Base-by-base conservation (phyloP, 2,888 invertebrate species). In the Microdon myrmicae region DNA sequence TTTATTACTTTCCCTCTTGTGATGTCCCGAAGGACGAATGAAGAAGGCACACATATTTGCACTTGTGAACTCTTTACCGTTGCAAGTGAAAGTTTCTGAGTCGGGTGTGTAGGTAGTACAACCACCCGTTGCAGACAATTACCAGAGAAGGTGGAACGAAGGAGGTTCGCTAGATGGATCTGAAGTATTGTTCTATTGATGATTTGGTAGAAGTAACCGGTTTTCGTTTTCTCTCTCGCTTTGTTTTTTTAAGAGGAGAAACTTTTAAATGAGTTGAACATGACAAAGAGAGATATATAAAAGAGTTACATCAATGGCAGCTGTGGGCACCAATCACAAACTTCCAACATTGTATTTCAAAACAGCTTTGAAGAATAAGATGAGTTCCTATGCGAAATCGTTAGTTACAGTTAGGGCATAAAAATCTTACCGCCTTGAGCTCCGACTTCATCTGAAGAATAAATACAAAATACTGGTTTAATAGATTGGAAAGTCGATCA, bases 1-100 rank as follows among this genome's bases (percentile, higher is more conserved):
- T 64, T 58, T 64, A 64, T 64, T 64, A 64, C 64, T 64, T 64
- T 56, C 61, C 26, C 28, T 41, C 29, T 35, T 29, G 23, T 10
- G 28, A 16, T 53, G 26, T 17, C 19, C 32, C 38, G 31, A 7
- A 7, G 17, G 8, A 47, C 26, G 41, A 31, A 43, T 34, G 34
- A 43, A 8, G n/a, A 2, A n/a, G 17, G 25, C 19, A 23, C 37
- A 41, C 38, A 49, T 34, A 47, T 45, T 26, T 41, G 43, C 16
- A 34, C 25, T 45, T 41, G 9, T 31, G 32, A 53, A 64, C 37
- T 53, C 58, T 43, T 56, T 64, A 56, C 38, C 41, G n/a, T 41
- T 56, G 64, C 56, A 41, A 51, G 49, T 37, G 55, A 55, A 49
- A 41, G 45, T 37, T 51, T 53, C 3, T 13, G 3, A 2, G 6